phyloP scores from a whole-genome alignment of 1,140 invertebrate species.

The Sarcophaga peregrina region DNA sequence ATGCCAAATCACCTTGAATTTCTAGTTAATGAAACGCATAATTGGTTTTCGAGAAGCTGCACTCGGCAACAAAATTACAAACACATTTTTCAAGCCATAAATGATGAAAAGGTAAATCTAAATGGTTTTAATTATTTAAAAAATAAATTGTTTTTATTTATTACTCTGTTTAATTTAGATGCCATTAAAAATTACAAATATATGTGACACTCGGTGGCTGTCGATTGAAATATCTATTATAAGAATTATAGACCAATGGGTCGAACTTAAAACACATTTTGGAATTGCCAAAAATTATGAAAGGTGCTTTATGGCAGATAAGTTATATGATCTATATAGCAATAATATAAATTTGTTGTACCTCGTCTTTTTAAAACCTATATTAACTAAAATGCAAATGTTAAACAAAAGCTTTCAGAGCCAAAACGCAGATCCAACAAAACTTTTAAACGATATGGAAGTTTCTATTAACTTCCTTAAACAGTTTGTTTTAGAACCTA shows the following conservation, averaged over 20 bases:
- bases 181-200: constrained; percentile 6
- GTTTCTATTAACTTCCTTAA: too few species aligned
- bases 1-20: constrained; percentile 35
- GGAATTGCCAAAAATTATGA: not conserved
- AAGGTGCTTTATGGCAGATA: too few species aligned
- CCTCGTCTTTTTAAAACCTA: not conserved
- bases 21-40: constrained; percentile 40
- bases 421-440: not conserved
- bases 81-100: not conserved
- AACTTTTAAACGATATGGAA: too few species aligned
- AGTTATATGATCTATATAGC: too few species aligned
- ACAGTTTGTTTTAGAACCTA: too few species aligned
- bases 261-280: not conserved
- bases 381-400: not conserved
- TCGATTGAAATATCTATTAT: not conserved
- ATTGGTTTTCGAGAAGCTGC: constrained; percentile 42
- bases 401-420: not conserved
- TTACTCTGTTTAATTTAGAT: not conserved
- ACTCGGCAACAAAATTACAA: constrained; percentile 37
- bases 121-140: not conserved
- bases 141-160: too few species aligned
- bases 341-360: too few species aligned
- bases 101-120: not conserved
- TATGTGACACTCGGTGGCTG: not conserved
- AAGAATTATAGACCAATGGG: constrained; percentile 8